phyloP scores from a whole-genome alignment of 2,888 invertebrate genomes.

The Cantharis lateralis region DNA sequence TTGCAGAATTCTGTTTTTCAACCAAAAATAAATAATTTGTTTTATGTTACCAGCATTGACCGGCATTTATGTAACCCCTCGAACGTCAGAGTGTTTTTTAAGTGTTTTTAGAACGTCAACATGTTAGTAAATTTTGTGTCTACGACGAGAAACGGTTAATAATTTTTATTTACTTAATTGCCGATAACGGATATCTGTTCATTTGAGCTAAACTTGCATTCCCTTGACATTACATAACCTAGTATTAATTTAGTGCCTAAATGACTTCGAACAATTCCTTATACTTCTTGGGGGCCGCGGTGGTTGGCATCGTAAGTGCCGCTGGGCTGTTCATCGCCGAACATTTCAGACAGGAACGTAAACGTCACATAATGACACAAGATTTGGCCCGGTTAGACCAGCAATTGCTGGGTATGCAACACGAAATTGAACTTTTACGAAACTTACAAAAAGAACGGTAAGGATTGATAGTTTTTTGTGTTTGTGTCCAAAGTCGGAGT shows the following conservation, averaged over 20 bases:
- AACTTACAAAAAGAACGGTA: slow-evolving; percentile 39
- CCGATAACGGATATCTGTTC: not conserved
- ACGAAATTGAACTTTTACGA: slow-evolving; percentile 47
- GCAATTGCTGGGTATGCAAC: slow-evolving; percentile 45
- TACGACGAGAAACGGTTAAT: not conserved
- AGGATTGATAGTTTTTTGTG: not conserved
- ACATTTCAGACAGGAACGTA: slow-evolving; percentile 49
- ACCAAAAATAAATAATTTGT: too few relatives aligned
- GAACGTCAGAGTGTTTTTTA: not conserved
- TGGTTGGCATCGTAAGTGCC: slow-evolving; percentile 52
- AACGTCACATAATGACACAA: slow-evolving; percentile 47
- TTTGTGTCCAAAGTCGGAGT: not conserved
- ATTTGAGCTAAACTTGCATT: not conserved
- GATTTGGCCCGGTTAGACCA: slow-evolving; percentile 50
- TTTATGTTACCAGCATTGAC: not conserved
- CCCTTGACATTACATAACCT: not conserved
- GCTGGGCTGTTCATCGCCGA: slow-evolving; percentile 52
- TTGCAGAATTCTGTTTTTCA: too few relatives aligned
- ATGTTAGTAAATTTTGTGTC: not conserved
- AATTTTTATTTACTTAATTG: not conserved
- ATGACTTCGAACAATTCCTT: slow-evolving; percentile 30
- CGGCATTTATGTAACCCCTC: not conserved
- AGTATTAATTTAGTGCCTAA: not conserved
- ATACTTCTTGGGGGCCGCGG: slow-evolving; percentile 48
- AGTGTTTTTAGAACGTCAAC: not conserved